Conservation (phyloP, 2,797 vertebrate genomes). For the Onychomys torridus region DNA sequence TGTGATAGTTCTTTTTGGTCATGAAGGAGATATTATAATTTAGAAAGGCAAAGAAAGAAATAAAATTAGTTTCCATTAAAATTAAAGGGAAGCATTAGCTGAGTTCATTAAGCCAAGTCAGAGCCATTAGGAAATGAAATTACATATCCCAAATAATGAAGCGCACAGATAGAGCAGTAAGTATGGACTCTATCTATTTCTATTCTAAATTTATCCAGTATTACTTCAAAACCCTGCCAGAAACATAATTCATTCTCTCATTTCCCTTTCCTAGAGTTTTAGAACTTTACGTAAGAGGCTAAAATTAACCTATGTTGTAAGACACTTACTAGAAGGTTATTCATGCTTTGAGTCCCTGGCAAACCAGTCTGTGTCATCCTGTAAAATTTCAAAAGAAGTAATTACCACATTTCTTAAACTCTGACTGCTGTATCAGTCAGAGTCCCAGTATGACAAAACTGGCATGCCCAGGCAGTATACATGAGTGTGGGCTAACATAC, state of each 20-base stretch:
- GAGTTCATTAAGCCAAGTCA: conserved; percentile 76
- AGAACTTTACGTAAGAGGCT: conserved; percentile 68
- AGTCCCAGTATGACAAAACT: neutral
- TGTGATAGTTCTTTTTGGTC: conserved; percentile 44
- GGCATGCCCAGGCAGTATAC: neutral
- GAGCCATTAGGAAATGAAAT: conserved; percentile 74
- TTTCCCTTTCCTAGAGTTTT: conserved; percentile 65
- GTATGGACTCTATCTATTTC: conserved; percentile 74
- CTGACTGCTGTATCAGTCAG: neutral
- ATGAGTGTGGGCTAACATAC: neutral
- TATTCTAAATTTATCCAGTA: conserved; percentile 73
- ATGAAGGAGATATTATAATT: conserved; percentile 67
- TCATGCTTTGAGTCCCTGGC: conserved; percentile 42
- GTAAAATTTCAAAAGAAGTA: conserved; percentile 49
- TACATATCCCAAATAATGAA: conserved; percentile 75
- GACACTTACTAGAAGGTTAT: conserved; percentile 31
- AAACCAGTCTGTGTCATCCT: conserved; percentile 4
- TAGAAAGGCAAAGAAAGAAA: conserved; percentile 68
- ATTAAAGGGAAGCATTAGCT: conserved; percentile 79
- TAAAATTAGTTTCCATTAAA: conserved; percentile 78
- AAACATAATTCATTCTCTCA: conserved; percentile 73
- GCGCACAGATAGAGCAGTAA: conserved; percentile 65
- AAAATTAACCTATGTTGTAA: conserved; percentile 61
- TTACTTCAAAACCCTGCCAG: conserved; percentile 66
- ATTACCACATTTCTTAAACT: conserved; percentile 45